phyloP scores from a whole-genome alignment of 2,113 vertebrate species.

The Nasalis larvatus region DNA sequence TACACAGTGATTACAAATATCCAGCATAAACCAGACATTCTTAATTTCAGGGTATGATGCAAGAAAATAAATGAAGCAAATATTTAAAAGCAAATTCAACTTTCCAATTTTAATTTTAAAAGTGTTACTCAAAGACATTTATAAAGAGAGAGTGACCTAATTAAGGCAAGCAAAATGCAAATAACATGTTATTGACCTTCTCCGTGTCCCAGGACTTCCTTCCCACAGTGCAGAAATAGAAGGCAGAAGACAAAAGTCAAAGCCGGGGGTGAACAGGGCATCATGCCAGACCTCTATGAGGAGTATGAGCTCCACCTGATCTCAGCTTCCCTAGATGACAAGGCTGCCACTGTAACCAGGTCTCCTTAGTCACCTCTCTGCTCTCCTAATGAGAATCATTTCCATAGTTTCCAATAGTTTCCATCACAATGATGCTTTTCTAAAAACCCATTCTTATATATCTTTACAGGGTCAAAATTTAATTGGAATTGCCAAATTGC shows the following conservation, averaged over 20 bases:
- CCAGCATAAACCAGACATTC: not conserved
- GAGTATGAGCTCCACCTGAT: accelerated
- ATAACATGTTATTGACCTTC: not conserved
- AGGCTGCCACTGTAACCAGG: accelerated
- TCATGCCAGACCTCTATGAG: not conserved
- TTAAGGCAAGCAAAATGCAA: not conserved
- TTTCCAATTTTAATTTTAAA: not conserved
- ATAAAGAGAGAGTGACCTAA: not conserved
- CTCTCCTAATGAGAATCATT: not conserved
- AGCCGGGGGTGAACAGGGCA: too few species aligned
- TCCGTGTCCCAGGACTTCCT: not conserved
- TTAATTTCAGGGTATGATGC: not conserved
- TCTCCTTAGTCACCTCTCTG: not conserved
- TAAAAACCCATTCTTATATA: not conserved
- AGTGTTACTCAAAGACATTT: not conserved
- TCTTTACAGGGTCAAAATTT: not conserved
- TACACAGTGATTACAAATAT: not conserved
- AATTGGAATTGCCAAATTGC: not conserved
- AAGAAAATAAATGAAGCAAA: not conserved
- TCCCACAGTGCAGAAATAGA: not conserved
- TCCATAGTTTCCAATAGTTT: not conserved
- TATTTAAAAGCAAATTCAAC: not conserved
- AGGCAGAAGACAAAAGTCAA: not conserved
- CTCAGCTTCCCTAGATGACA: not conserved
- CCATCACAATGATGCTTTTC: not conserved